Base-by-base conservation (phyloP, 2,113 vertebrate genomes). In the Amphiprion ocellaris region DNA sequence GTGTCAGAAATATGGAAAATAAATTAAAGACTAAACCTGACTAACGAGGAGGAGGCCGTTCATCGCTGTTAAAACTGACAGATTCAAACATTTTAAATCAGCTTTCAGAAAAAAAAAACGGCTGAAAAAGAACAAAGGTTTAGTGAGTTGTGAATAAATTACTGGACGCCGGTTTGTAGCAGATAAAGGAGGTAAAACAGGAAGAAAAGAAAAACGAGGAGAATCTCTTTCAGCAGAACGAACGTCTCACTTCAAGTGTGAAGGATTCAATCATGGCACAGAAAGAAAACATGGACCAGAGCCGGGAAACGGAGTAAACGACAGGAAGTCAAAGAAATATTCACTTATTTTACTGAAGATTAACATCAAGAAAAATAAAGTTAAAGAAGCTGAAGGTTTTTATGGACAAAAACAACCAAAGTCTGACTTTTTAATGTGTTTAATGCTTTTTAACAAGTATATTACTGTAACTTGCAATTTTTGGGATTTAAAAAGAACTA, bases 61-160 rank as follows among this genome's bases (percentile, higher is more conserved):
- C 10, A 58, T 30, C 26, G 0, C 19, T 11, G 58, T 9, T 33
- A 28, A 66, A 30, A 9, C 28, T 53, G 33, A 58, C 58, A 0
- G 37, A 26, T 11, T 24, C 39, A 17, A 52, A 58, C 69, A 1
- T 54, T 54, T 5, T 49, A 19, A 65, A 16, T 50, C 52, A 24
- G 62, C 74, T 70, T 76, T 79, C 55, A 60, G 61, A 73, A 79
- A 88, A 66, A 69, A 83, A 83, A 30, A 77, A 23, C 24, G 69
- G 60, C 55, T 65, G 47, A 52, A 33, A 71, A 53, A 33, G 17
- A 73, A 44, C 53, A 11, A 10, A 24, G 21, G 0, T 30, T 66
- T 37, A 12, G 44, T 69, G 72, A 78, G n/a, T 1, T 83, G 24
- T 53, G 55, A 90, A 90, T 82, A 84, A 84, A 74, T 84, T 50